Percentiles rank a stretch among this genome's conserved stretches.
Conservation (phyloP, 1,140 invertebrate species). For the Trigoniulus corallinus region DNA sequence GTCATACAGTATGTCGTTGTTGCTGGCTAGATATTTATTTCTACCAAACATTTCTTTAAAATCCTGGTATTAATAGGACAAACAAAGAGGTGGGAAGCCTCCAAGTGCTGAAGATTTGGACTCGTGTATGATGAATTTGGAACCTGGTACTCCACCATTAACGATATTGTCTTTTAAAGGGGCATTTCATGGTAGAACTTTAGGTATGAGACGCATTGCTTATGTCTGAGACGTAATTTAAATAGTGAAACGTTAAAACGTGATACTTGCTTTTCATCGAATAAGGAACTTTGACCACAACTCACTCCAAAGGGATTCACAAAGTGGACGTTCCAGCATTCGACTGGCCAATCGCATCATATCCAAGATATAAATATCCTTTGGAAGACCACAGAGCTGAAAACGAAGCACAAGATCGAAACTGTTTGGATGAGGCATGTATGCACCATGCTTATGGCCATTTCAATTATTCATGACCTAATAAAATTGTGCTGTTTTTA, state of each 20-base stretch:
- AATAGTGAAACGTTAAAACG: background rate
- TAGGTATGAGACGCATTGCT: constrained; percentile 21
- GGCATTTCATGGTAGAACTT: constrained; percentile 53
- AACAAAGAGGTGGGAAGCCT: constrained; percentile 43
- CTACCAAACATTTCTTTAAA: constrained; percentile 6
- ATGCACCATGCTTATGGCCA: no score
- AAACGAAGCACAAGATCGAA: constrained; percentile 64
- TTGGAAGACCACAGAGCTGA: constrained; percentile 60
- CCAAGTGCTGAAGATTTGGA: constrained; percentile 61
- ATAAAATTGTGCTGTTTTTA: no score
- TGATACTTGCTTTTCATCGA: constrained; percentile 34
- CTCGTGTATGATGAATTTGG: constrained; percentile 65
- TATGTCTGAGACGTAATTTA: background rate
- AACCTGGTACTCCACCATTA: constrained; percentile 66
- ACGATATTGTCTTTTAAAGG: constrained; percentile 77
- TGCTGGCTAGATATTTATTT: no score
- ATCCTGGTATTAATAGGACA: constrained; percentile 20
- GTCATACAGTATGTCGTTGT: background rate
- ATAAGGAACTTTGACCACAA: constrained; percentile 65
- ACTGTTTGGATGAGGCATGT: constrained; percentile 42
- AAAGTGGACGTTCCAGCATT: constrained; percentile 91
- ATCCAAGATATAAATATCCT: constrained; percentile 84
- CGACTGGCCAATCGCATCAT: constrained; percentile 84
- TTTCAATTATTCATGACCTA: no score
- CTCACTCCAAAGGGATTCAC: constrained; percentile 89